Conservation (phyloP, 2,888 invertebrate species). For the Nycteola revayana region DNA sequence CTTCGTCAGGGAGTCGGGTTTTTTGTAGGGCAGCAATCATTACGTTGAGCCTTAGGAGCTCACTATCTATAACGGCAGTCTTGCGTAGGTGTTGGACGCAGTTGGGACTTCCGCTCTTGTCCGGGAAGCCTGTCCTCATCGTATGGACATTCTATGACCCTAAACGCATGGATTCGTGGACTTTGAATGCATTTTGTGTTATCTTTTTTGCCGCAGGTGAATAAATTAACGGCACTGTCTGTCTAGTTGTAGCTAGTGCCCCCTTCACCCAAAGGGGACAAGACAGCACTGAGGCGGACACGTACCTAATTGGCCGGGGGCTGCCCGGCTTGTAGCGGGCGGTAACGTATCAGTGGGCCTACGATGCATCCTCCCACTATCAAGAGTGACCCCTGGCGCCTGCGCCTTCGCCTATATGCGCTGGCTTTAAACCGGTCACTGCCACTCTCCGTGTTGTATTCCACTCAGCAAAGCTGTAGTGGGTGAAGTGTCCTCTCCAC, state of each 20-base stretch:
- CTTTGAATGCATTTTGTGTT: background rate
- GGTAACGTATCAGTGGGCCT: constrained; percentile 5
- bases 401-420: constrained; percentile 15
- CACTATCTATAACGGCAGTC: constrained; percentile 9
- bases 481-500: background rate
- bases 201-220: background rate
- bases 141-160: constrained; percentile 15
- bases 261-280: constrained; percentile 11
- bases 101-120: constrained; percentile 1
- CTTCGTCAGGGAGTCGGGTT: constrained; percentile 15
- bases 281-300: too few species aligned
- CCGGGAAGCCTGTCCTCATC: constrained; percentile 7
- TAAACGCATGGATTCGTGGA: constrained; percentile 3
- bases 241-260: constrained; percentile 5
- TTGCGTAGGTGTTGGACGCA: constrained; percentile 2
- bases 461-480: constrained; percentile 4
- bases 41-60: constrained; percentile 12
- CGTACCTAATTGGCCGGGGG: constrained; percentile 3
- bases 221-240: background rate
- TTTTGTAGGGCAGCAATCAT: constrained; percentile 16
- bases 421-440: constrained; percentile 17
- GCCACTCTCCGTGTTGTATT: constrained; percentile 14
- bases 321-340: constrained; percentile 5
- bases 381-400: constrained; percentile 23
- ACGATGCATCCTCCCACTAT: constrained; percentile 17